Percentiles rank a stretch among this genome's conserved stretches.
Conservation (phyloP, 2,797 vertebrate genomes). For the Enteromius treurensis region DNA sequence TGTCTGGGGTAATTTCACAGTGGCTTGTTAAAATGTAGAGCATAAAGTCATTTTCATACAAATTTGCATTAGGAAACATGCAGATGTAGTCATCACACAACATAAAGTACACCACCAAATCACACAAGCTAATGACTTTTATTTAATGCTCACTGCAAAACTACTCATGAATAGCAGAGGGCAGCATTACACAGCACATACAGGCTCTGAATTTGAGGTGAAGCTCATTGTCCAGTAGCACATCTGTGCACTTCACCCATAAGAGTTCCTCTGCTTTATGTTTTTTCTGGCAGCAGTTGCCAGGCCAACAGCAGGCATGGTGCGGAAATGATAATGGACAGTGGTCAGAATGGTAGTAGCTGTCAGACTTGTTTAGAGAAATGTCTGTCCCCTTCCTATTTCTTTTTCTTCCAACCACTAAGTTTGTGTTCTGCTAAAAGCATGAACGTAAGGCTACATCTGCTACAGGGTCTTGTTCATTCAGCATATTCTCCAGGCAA, state of each 20-base stretch:
- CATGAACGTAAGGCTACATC: constrained; percentile 35
- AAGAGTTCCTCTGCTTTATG: constrained; percentile 38
- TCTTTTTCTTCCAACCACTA: constrained; percentile 50
- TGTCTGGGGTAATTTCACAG: background rate
- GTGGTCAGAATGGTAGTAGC: constrained; percentile 72
- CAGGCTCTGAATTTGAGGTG: background rate
- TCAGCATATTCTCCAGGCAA: constrained; percentile 9
- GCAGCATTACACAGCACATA: constrained; percentile 65
- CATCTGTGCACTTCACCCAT: constrained; percentile 23
- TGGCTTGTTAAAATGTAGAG: background rate
- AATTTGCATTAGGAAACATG: background rate
- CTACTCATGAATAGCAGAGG: constrained; percentile 69
- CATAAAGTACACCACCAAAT: background rate
- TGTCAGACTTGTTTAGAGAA: constrained; percentile 70
- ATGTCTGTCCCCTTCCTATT: constrained; percentile 70
- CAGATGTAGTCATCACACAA: background rate
- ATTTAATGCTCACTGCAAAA: constrained; percentile 51
- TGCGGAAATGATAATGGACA: constrained; percentile 75
- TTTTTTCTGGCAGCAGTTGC: constrained; percentile 60
- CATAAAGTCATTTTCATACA: background rate
- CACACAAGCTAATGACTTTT: constrained; percentile 10
- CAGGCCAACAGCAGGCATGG: constrained; percentile 69
- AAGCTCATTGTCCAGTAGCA: constrained; percentile 28
- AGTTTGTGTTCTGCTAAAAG: constrained; percentile 44
- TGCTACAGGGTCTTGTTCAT: constrained; percentile 36